phyloP scores from a whole-genome alignment of 2,888 invertebrate species.

The Urechis unicinctus region DNA sequence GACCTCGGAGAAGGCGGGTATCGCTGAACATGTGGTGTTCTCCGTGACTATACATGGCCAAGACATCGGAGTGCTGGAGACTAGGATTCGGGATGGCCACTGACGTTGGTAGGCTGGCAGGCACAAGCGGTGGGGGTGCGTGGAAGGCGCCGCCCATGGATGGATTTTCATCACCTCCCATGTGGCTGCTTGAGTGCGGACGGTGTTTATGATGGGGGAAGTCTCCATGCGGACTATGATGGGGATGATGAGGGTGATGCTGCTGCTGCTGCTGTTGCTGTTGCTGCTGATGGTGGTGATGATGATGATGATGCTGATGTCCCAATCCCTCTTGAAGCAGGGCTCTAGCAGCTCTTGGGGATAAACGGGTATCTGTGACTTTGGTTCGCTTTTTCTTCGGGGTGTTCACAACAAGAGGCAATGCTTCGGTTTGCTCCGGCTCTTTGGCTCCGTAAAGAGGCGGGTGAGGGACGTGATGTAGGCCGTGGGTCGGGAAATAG shows the following conservation, averaged over 20 bases:
- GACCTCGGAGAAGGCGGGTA: not conserved
- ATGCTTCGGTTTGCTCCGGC: constrained; percentile 63
- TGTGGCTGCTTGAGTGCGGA: not conserved
- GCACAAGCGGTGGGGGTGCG: constrained; percentile 7
- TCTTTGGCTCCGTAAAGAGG: constrained; percentile 23
- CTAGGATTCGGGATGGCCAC: constrained; percentile 96
- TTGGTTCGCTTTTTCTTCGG: constrained; percentile 97
- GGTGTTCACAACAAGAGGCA: constrained; percentile 75
- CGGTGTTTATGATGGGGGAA: not conserved
- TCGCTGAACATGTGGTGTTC: not conserved
- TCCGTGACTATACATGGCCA: constrained; percentile 49
- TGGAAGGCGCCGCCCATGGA: not conserved
- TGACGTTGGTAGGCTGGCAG: constrained; percentile 75
- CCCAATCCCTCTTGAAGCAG: constrained; percentile 38
- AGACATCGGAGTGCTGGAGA: constrained; percentile 59
- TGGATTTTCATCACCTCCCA: not conserved
- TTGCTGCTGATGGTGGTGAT: not conserved
- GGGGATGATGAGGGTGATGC: not conserved
- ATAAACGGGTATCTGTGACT: constrained; percentile 62
- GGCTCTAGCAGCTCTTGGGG: constrained; percentile 42
- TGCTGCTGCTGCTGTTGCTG: no score
- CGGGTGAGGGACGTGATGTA: constrained; percentile 60
- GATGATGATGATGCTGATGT: constrained; percentile 3
- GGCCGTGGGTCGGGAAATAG: constrained; percentile 56
- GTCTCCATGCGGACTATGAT: not conserved